A percentile compares a stretch with the other conserved stretches of the same genome.
phyloP scores from a whole-genome alignment of 2,113 vertebrate genomes.

The Nibea coibor region DNA sequence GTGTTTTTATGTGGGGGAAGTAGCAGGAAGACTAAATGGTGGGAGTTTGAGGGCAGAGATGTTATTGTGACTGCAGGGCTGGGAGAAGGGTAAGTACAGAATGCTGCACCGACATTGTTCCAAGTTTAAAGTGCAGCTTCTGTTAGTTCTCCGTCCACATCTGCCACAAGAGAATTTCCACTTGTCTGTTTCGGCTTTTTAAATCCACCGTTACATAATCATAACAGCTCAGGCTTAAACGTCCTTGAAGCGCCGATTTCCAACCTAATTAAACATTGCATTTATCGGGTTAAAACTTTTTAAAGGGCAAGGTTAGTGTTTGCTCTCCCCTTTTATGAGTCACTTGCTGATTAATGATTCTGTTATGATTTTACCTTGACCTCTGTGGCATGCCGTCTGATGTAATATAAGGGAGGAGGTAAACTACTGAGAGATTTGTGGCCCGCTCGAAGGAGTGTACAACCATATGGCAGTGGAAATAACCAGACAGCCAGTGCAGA shows the following conservation, averaged over 20 bases:
- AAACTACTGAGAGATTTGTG: not conserved
- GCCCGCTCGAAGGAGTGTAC: conserved; percentile 7
- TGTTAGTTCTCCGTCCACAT: conserved; percentile 59
- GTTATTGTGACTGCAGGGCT: conserved; percentile 25
- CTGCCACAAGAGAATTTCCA: conserved; percentile 65
- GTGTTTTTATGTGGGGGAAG: not conserved
- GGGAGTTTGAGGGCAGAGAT: conserved; percentile 1
- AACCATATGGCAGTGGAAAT: conserved; percentile 44
- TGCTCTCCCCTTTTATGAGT: not conserved
- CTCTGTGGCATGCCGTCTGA: conserved; percentile 32
- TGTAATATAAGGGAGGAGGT: conserved; percentile 8
- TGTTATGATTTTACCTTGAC: conserved; percentile 25
- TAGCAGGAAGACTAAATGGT: not conserved
- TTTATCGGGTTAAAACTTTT: conserved; percentile 37
- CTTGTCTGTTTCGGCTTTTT: conserved; percentile 61
- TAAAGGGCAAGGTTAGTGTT: conserved; percentile 19
- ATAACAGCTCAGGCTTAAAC: conserved; percentile 19
- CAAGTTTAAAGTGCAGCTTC: conserved; percentile 63
- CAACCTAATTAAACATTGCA: conserved; percentile 42
- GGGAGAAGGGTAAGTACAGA: conserved; percentile 12
- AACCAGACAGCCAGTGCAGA: conserved; percentile 20
- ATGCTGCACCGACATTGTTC: conserved; percentile 23
- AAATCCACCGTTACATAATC: conserved; percentile 61
- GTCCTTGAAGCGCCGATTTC: conserved; percentile 34
- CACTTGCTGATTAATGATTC: conserved; percentile 24